Percentiles rank a stretch among this genome's conserved stretches.
These are phyloP conservation scores for Tokudaia tokunoshimensis DNA, from an alignment of 2,797 vertebrate species.

Conservation along the genomic window DNA sequence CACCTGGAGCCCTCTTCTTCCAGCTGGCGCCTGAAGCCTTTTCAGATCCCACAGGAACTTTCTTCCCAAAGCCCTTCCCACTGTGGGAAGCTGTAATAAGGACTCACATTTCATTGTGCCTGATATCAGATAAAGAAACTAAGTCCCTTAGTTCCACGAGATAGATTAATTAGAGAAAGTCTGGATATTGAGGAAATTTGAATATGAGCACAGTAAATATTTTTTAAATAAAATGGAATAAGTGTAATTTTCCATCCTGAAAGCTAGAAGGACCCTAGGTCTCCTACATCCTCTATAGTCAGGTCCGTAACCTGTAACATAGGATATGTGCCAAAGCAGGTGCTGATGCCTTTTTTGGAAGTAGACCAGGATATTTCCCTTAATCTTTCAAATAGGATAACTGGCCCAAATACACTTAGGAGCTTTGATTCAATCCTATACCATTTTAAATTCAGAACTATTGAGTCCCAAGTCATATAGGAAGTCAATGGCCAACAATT, in stretches of 20 bases:
- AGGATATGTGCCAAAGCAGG: neutral
- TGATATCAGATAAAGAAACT: neutral
- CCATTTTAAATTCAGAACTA: conserved; percentile 15
- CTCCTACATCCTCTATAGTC: neutral
- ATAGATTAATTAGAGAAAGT: neutral
- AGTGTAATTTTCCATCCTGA: neutral
- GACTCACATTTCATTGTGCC: neutral
- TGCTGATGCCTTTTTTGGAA: neutral
- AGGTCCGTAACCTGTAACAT: neutral
- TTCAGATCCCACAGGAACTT: neutral
- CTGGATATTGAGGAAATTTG: neutral
- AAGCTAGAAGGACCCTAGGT: neutral
- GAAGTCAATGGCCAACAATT: neutral
- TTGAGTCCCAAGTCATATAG: neutral
- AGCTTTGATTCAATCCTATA: neutral
- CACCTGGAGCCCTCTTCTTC: neutral
- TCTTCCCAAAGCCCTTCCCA: neutral
- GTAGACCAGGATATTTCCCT: neutral
- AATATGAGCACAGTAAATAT: neutral
- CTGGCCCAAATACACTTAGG: neutral
- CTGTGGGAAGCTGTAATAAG: neutral
- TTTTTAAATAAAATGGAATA: neutral
- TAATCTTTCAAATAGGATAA: neutral
- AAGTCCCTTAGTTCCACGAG: neutral
- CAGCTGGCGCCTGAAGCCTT: neutral